Conservation (phyloP, 2,113 vertebrate species). For the Chaetops frenatus region DNA sequence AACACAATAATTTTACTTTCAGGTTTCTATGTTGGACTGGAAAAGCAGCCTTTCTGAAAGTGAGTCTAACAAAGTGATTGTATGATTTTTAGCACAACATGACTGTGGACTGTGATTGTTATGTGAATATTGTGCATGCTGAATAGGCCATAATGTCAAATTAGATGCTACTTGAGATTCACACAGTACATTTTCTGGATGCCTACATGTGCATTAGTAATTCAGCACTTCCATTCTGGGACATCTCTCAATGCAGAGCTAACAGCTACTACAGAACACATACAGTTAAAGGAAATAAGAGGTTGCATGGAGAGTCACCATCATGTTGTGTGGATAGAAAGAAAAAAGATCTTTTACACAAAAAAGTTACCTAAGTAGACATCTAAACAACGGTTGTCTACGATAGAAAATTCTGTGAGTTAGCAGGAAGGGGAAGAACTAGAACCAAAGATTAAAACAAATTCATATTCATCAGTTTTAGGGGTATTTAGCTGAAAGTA, state of each 20-base stretch:
- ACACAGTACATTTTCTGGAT: not conserved
- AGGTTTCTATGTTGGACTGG: not conserved
- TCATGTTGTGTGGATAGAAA: not conserved
- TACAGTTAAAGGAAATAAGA: not conserved
- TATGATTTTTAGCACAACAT: not conserved
- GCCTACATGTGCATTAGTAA: not conserved
- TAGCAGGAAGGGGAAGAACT: not conserved
- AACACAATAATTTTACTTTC: not conserved
- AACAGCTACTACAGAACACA: not conserved
- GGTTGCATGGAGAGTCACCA: not conserved
- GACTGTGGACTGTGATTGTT: not conserved
- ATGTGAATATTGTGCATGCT: not conserved
- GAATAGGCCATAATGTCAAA: conserved; percentile 18
- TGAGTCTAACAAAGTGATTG: not conserved
- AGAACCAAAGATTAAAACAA: not conserved
- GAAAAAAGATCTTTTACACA: not conserved
- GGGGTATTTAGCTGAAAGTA: not conserved
- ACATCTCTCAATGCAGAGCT: not conserved
- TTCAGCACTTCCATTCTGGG: not conserved
- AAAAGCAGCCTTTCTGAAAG: not conserved
- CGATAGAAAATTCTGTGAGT: not conserved
- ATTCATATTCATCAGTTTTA: not conserved
- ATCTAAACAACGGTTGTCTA: not conserved
- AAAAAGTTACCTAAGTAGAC: not conserved
- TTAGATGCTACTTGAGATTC: conserved; percentile 15